These are phyloP conservation scores for Dexiosoma caninum DNA, from an alignment of 2,888 invertebrate species.

Conservation along the genomic window DNA sequence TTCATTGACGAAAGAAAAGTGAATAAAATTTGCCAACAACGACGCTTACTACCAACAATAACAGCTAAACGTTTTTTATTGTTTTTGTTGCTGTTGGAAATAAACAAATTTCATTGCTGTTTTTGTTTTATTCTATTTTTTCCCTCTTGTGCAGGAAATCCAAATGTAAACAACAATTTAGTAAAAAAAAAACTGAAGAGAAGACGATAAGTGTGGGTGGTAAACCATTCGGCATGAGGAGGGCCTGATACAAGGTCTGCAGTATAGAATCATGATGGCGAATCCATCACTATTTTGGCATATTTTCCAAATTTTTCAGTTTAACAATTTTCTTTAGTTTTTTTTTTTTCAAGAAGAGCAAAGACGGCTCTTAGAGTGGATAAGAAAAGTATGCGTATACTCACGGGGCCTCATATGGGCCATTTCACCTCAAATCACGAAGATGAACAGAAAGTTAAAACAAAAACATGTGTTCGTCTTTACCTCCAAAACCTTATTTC, in stretches of 20 bases:
- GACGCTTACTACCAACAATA: background rate
- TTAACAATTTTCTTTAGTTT: too few relatives aligned
- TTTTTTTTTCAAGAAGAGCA: too few relatives aligned
- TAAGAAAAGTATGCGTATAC: too few relatives aligned
- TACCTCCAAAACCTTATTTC: too few relatives aligned
- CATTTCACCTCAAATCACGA: too few relatives aligned
- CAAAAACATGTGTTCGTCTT: too few relatives aligned
- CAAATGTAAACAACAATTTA: conserved; percentile 53
- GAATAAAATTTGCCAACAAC: conserved; percentile 33
- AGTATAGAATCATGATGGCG: background rate
- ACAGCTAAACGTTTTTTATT: conserved; percentile 4
- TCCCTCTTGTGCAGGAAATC: conserved; percentile 43
- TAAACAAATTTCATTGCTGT: conserved; percentile 36
- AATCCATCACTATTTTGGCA: too few relatives aligned
- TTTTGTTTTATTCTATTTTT: background rate
- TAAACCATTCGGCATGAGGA: background rate
- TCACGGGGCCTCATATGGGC: too few relatives aligned
- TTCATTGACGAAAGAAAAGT: conserved; percentile 18
- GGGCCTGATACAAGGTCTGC: background rate
- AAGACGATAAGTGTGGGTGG: background rate
- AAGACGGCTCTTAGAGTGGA: too few relatives aligned
- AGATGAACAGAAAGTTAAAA: too few relatives aligned
- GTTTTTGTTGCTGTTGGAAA: conserved; percentile 15
- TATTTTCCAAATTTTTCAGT: too few relatives aligned
- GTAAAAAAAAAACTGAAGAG: background rate